Percentiles rank a stretch among this genome's conserved stretches.
Conservation (phyloP, 2,113 vertebrate genomes). For the Empidonax traillii region DNA sequence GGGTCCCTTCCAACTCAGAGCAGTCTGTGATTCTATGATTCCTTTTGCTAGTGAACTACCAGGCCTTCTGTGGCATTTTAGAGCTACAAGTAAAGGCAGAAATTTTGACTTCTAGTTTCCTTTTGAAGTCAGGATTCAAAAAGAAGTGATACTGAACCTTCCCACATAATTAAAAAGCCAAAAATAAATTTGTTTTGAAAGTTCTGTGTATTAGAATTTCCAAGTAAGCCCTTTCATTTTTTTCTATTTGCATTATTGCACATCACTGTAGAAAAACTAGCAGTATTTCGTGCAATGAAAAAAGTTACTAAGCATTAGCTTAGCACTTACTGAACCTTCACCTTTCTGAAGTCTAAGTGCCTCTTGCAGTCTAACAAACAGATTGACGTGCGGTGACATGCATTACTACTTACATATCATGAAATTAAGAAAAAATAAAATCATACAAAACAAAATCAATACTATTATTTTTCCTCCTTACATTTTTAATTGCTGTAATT, state of each 20-base stretch:
- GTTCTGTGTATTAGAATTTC: not conserved
- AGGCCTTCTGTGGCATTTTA: not conserved
- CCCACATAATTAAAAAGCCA: conserved; percentile 2
- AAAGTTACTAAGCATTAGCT: not conserved
- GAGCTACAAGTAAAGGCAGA: not conserved
- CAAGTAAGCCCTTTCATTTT: conserved; percentile 5
- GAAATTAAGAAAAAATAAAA: not conserved
- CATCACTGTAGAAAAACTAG: not conserved
- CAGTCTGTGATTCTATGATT: not conserved
- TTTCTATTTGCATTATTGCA: conserved; percentile 7
- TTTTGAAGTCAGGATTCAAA: conserved; percentile 6
- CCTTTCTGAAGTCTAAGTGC: not conserved
- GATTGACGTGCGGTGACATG: not conserved
- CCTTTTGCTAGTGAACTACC: not conserved
- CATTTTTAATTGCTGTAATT: not conserved
- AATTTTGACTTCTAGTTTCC: conserved; percentile 5
- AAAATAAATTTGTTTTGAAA: conserved; percentile 36
- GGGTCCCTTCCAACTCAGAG: not conserved
- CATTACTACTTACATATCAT: not conserved
- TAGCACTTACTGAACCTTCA: not conserved
- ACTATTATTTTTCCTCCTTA: not conserved
- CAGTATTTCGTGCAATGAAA: not conserved
- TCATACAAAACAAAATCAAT: not conserved
- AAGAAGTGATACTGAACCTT: conserved; percentile 20
- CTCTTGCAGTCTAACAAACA: not conserved